These are phyloP conservation scores for Ailurus styani DNA, from an alignment of 2,113 vertebrate genomes.

Conservation along the genomic window DNA sequence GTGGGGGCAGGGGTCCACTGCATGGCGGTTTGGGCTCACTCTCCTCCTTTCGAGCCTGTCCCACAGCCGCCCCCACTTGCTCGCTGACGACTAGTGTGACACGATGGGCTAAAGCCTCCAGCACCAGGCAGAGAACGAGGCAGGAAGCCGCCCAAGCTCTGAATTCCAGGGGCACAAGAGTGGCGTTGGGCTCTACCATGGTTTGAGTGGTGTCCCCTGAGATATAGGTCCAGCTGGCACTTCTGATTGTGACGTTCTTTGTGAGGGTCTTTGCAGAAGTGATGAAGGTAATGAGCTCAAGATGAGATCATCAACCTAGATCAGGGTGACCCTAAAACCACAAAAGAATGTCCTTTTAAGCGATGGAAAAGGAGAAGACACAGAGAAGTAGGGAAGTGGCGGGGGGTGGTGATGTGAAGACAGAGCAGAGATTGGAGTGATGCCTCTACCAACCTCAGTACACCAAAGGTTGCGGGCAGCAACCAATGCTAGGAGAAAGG, in stretches of 20 bases:
- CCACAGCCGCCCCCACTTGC: fast-evolving
- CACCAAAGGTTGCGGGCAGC: neutral
- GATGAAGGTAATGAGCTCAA: neutral
- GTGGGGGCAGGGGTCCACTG: neutral
- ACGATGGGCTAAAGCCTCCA: neutral
- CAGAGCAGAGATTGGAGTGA: neutral
- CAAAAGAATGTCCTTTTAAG: neutral
- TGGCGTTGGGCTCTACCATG: neutral
- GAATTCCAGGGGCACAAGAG: neutral
- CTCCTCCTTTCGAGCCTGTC: neutral
- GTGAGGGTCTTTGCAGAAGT: neutral
- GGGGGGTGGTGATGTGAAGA: fast-evolving
- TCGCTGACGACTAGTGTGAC: fast-evolving
- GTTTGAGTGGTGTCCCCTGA: neutral
- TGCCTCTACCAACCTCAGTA: neutral
- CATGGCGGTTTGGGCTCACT: fast-evolving
- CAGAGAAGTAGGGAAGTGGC: neutral
- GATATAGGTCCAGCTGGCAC: neutral
- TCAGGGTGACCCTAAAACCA: neutral
- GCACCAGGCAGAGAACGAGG: neutral
- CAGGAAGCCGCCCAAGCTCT: neutral
- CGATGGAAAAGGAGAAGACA: neutral
- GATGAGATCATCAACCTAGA: neutral
- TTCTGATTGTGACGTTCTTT: neutral
- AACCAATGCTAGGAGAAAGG: neutral